Conservation (phyloP, 1,140 invertebrate species). For the Bilobella aurantiaca region DNA sequence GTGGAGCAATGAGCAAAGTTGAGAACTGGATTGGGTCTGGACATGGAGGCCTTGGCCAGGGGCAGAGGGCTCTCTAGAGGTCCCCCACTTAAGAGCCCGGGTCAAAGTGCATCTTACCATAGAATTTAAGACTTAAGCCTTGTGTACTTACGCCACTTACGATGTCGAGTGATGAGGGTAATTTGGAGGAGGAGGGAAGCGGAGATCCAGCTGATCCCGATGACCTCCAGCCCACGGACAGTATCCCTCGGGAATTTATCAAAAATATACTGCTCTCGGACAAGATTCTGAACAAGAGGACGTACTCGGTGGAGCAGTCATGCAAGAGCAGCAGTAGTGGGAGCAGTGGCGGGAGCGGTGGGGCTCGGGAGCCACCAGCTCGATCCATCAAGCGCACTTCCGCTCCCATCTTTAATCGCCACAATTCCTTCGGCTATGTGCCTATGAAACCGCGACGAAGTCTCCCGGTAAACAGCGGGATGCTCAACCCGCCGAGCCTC, state of each 20-base stretch:
- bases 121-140: too few relatives aligned
- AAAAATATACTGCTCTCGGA: not conserved
- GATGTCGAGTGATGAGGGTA: slow-evolving; percentile 2
- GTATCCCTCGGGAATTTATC: not conserved
- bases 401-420: not conserved
- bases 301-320: not conserved
- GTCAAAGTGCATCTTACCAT: too few relatives aligned
- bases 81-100: too few relatives aligned
- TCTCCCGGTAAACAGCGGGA: not conserved
- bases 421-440: slow-evolving; percentile 7
- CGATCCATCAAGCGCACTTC: not conserved
- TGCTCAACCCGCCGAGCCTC: not conserved
- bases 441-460: not conserved
- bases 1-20: not conserved
- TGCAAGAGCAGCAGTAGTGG: not conserved
- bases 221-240: not conserved
- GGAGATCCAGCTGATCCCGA: not conserved
- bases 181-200: slow-evolving; percentile 1
- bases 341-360: not conserved
- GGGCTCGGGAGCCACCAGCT: not conserved
- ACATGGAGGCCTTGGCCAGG: too few relatives aligned
- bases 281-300: slow-evolving; percentile 1
- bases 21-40: not conserved
- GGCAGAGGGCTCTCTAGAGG: too few relatives aligned
- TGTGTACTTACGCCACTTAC: not conserved